These are phyloP conservation scores for Nothobranchius kuhntae DNA, from an alignment of 2,113 vertebrate genomes.

Conservation along the genomic window DNA sequence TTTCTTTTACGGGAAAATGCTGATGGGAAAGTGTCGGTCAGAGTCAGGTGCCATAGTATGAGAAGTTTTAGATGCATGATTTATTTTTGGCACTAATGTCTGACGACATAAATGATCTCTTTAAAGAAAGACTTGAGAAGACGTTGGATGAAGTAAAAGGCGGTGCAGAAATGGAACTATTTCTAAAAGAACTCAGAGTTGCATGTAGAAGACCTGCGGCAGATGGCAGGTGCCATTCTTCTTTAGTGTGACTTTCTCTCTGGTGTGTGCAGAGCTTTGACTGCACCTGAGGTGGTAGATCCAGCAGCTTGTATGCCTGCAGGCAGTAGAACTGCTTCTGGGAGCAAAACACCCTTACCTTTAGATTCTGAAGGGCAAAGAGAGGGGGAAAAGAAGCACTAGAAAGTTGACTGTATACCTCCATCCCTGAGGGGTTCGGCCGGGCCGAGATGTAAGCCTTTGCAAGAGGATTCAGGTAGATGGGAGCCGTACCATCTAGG, in stretches of 20 bases:
- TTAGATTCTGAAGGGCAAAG: constrained; percentile 49
- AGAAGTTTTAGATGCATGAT: not conserved
- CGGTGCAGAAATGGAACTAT: not conserved
- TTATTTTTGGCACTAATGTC: too few relatives aligned
- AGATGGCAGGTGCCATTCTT: constrained; percentile 48
- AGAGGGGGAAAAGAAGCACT: constrained; percentile 39
- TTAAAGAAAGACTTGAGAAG: too few relatives aligned
- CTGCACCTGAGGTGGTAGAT: constrained; percentile 41
- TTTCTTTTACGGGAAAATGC: not conserved
- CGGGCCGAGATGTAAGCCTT: too few relatives aligned
- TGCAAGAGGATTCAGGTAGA: too few relatives aligned
- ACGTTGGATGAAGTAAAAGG: not conserved
- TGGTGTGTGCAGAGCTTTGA: constrained; percentile 34
- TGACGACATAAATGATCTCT: too few relatives aligned
- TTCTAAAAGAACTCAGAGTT: constrained; percentile 14
- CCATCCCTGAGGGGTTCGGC: constrained; percentile 5
- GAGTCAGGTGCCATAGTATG: too few relatives aligned
- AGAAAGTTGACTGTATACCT: constrained; percentile 33
- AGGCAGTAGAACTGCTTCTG: constrained; percentile 48
- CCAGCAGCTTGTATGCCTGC: constrained; percentile 40
- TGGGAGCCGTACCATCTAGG: too few relatives aligned
- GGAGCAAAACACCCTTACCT: constrained; percentile 28
- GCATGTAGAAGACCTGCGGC: constrained; percentile 27
- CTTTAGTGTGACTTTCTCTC: constrained; percentile 36
- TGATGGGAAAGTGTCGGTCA: too few relatives aligned